A percentile compares a stretch with the other conserved stretches of the same genome.
phyloP scores from a whole-genome alignment of 2,888 invertebrate species.

The Cartodere bifasciata region DNA sequence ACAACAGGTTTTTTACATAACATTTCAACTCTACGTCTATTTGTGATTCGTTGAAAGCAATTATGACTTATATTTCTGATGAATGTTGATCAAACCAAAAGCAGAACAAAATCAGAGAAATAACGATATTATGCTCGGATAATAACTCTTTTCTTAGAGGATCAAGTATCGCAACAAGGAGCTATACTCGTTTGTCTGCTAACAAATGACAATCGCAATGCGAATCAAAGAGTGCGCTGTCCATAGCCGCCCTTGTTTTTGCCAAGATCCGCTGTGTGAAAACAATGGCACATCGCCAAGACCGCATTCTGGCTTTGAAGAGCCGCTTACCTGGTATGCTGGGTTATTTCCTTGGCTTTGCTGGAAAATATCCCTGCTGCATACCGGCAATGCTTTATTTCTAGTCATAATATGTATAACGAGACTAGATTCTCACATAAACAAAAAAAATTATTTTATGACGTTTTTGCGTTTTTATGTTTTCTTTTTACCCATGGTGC shows the following conservation, averaged over 20 bases:
- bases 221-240: slow-evolving; percentile 31
- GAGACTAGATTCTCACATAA: too few species aligned
- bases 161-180: slow-evolving; percentile 19
- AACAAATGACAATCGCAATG: slow-evolving; percentile 31
- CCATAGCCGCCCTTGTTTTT: slow-evolving; percentile 33
- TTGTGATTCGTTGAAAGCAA: too few species aligned
- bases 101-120: slow-evolving; percentile 2
- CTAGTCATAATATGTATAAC: too few species aligned
- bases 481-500: too few species aligned
- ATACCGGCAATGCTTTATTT: too few species aligned
- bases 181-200: slow-evolving; percentile 30
- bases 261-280: slow-evolving; percentile 34
- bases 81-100: too few species aligned
- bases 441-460: too few species aligned
- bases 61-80: not conserved
- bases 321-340: slow-evolving; percentile 28
- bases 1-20: not conserved
- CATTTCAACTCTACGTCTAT: too few species aligned
- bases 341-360: slow-evolving; percentile 16
- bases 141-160: slow-evolving; percentile 22
- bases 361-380: too few species aligned
- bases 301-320: slow-evolving; percentile 35
- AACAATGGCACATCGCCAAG: slow-evolving; percentile 36
- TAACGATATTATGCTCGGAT: slow-evolving; percentile 10
- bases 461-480: too few species aligned